Evolutionary conservation across 2,797 vertebrate genomes (phyloP).

Genomic region (Pitangus sulphuratus): DNA sequence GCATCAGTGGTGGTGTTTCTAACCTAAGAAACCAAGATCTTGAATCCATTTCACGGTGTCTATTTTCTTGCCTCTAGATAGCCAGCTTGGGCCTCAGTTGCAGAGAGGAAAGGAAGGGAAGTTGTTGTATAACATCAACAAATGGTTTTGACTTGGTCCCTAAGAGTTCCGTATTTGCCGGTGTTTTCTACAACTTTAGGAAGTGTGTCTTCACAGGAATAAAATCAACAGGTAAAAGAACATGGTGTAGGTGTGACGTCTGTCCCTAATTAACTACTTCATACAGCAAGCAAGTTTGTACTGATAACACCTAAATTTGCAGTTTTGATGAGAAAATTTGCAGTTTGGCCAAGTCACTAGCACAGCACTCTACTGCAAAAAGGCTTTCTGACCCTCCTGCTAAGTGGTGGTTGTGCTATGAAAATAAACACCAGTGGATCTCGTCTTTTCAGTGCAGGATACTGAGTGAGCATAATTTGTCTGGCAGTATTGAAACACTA

Average conservation of each 20-base stretch:
- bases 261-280: background rate
- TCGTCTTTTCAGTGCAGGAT: background rate
- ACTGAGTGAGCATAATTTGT: background rate
- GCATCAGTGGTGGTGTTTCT: background rate
- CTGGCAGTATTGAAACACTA: background rate
- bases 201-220: background rate
- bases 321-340: background rate
- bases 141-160: background rate
- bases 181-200: background rate
- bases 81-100: fast-evolving
- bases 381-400: background rate
- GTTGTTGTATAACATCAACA: background rate
- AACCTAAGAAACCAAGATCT: background rate
- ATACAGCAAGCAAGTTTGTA: background rate
- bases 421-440: background rate
- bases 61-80: background rate
- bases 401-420: background rate
- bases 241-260: background rate
- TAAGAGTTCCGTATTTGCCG: background rate
- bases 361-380: background rate
- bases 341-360: fast-evolving
- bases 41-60: background rate
- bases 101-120: background rate
- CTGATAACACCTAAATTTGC: background rate
- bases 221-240: background rate